phyloP scores from a whole-genome alignment of 1,140 invertebrate species.

The Lordiphosa mommai region DNA sequence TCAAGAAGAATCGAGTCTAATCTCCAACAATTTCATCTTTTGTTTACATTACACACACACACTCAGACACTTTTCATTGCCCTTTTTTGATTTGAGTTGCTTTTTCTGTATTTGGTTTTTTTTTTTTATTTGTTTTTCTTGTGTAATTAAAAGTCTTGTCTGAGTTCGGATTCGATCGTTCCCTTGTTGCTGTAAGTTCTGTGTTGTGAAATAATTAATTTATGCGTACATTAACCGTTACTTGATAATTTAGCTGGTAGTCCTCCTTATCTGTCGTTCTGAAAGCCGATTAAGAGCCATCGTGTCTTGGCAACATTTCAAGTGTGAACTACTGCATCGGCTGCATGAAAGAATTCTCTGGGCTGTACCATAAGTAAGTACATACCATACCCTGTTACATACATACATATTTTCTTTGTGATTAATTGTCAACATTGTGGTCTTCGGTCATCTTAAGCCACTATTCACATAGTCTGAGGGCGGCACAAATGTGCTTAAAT shows the following conservation, averaged over 20 bases:
- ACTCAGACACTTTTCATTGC: constrained; percentile 38
- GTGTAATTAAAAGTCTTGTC: constrained; percentile 28
- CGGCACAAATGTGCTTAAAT: no score
- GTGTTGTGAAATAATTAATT: constrained; percentile 69
- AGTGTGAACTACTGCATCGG: constrained; percentile 27
- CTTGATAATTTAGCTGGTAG: constrained; percentile 49
- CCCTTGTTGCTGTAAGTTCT: constrained; percentile 21
- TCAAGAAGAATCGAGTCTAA: no score
- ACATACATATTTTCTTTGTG: constrained; percentile 42
- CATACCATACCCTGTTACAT: no score
- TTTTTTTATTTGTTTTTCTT: constrained; percentile 8
- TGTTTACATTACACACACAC: constrained; percentile 51
- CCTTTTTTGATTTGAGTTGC: constrained; percentile 26
- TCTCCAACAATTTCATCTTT: constrained; percentile 50
- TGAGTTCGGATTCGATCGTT: constrained; percentile 8
- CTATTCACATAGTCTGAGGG: no score
- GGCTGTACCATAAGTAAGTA: constrained; percentile 7
- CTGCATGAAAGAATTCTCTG: no score
- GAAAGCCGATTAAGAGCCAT: constrained; percentile 56
- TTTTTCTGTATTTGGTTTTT: constrained; percentile 14
- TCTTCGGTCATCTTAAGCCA: no score
- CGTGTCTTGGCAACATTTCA: constrained; percentile 36
- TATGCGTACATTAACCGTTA: constrained; percentile 75
- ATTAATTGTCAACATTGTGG: constrained; percentile 62
- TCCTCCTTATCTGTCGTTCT: constrained; percentile 40